These are phyloP conservation scores for Lapara coniferarum DNA, from an alignment of 2,888 invertebrate species.

Conservation along the genomic window DNA sequence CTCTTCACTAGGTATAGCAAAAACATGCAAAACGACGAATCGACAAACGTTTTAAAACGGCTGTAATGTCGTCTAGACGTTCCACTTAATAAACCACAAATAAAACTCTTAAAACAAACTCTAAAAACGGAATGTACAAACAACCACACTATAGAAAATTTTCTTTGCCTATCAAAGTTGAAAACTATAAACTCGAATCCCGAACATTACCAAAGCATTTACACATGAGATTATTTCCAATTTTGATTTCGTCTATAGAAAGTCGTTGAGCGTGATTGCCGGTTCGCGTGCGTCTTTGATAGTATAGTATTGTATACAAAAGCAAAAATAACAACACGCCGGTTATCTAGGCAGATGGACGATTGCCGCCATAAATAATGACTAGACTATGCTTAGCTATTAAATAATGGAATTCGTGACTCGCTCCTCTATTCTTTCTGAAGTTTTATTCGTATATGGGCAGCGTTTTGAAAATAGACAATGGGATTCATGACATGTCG, in stretches of 20 bases:
- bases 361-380: slow-evolving; percentile 61
- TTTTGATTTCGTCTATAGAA: slow-evolving; percentile 70
- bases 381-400: slow-evolving; percentile 54
- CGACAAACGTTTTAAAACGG: slow-evolving; percentile 3
- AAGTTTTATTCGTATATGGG: slow-evolving; percentile 32
- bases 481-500: slow-evolving; percentile 22
- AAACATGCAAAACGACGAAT: slow-evolving; percentile 37
- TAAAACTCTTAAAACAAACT: slow-evolving; percentile 13
- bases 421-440: slow-evolving; percentile 13
- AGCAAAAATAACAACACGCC: slow-evolving; percentile 51
- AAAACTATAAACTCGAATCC: background rate
- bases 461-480: slow-evolving; percentile 18
- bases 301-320: slow-evolving; percentile 62
- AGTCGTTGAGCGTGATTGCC: slow-evolving; percentile 68
- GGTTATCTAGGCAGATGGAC: slow-evolving; percentile 47
- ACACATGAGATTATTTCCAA: slow-evolving; percentile 32
- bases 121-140: background rate
- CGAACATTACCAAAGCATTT: slow-evolving; percentile 10
- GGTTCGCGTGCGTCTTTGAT: slow-evolving; percentile 70
- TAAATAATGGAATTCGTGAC: slow-evolving; percentile 64
- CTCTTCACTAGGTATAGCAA: slow-evolving; percentile 40
- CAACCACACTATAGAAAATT: slow-evolving; percentile 1
- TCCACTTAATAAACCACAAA: slow-evolving; percentile 12
- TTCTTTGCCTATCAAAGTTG: slow-evolving; percentile 30
- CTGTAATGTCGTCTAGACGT: slow-evolving; percentile 10